Conservation (phyloP, 2,113 vertebrate species). For the Peromyscus polionotus region DNA sequence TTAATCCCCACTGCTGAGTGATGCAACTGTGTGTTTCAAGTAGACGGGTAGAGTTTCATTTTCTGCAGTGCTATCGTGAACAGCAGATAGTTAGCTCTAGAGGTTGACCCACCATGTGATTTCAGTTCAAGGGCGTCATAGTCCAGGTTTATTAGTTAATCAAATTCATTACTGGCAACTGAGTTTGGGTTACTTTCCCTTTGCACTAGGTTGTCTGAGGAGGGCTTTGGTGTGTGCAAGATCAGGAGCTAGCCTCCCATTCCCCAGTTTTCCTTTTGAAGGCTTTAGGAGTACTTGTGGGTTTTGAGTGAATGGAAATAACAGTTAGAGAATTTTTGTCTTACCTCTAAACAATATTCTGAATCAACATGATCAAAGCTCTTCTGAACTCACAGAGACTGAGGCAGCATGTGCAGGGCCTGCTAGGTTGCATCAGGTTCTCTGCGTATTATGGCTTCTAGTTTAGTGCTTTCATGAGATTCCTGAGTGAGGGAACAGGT, state of each 20-base stretch:
- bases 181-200: not conserved
- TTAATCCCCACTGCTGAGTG: not conserved
- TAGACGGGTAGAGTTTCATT: not conserved
- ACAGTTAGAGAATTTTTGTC: not conserved
- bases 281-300: not conserved
- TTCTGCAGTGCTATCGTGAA: not conserved
- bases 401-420: not conserved
- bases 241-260: not conserved
- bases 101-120: not conserved
- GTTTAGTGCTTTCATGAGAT: not conserved
- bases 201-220: no score
- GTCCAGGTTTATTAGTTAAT: not conserved
- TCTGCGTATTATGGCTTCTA: not conserved
- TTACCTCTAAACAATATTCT: not conserved
- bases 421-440: not conserved
- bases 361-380: not conserved
- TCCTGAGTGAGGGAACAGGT: not conserved
- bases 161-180: not conserved
- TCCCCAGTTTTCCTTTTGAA: not conserved
- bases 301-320: constrained; percentile 7
- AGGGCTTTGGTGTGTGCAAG: no score
- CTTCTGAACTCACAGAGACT: not conserved
- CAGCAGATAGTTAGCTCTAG: not conserved
- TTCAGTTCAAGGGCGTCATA: not conserved
- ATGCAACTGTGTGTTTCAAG: not conserved